Conservation (phyloP, 1,140 invertebrate species). For the Dinoponera quadriceps region DNA sequence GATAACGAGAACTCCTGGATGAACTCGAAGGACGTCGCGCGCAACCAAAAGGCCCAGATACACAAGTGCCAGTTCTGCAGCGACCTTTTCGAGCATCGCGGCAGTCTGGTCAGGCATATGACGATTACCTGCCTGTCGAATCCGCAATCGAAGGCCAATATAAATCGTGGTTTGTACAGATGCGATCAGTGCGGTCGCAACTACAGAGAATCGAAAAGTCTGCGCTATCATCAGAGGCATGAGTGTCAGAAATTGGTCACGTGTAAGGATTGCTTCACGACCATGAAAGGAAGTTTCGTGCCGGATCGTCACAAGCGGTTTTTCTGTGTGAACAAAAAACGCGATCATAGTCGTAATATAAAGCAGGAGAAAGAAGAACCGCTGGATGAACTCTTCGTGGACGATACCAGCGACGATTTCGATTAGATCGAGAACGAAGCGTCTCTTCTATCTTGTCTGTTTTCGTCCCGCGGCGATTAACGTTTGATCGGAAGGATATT, state of each 20-base stretch:
- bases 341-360: background rate
- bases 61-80: slow-evolving; percentile 37
- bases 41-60: too few relatives aligned
- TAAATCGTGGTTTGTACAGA: background rate
- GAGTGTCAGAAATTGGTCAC: slow-evolving; percentile 41
- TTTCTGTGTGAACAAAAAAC: background rate
- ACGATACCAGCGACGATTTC: background rate
- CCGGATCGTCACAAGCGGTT: background rate
- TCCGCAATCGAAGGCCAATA: background rate
- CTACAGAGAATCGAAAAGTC: slow-evolving; percentile 46
- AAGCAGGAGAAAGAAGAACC: background rate
- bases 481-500: too few relatives aligned
- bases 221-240: slow-evolving; percentile 65
- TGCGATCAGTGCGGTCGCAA: slow-evolving; percentile 62
- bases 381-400: background rate
- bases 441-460: background rate
- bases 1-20: slow-evolving; percentile 22
- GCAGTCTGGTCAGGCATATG: slow-evolving; percentile 30
- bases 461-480: background rate
- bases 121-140: slow-evolving; percentile 48
- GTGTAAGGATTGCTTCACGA: background rate
- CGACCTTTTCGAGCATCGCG: background rate
- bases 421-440: background rate
- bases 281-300: background rate
- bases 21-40: background rate